Percentiles rank a stretch among this genome's conserved stretches.
Conservation (phyloP, 2,797 vertebrate species). For the Columba guinea region DNA sequence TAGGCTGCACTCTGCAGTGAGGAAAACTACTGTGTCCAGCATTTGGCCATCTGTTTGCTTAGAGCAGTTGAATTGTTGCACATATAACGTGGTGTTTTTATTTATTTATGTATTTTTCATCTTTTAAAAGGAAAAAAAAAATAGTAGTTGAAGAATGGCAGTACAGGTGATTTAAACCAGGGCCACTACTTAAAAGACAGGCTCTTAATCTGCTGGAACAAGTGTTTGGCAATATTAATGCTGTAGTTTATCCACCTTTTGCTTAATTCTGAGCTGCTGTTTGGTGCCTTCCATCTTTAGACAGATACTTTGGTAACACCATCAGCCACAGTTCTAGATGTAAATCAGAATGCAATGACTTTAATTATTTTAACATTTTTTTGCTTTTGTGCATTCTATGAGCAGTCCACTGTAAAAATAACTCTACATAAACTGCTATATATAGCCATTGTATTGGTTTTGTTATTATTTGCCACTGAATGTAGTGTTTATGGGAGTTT, state of each 20-base stretch:
- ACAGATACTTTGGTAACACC: not conserved
- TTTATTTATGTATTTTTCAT: no score
- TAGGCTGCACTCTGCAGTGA: accelerated
- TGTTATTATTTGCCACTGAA: not conserved
- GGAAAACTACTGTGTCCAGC: not conserved
- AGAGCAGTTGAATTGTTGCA: not conserved
- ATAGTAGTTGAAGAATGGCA: not conserved
- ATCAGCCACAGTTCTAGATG: not conserved
- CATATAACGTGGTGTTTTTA: not conserved
- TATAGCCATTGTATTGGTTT: not conserved
- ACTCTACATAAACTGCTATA: not conserved
- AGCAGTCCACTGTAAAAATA: not conserved
- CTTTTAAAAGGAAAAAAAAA: not conserved
- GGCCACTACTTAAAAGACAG: not conserved
- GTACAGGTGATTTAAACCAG: not conserved
- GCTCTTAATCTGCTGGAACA: not conserved
- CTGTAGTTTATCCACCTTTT: not conserved
- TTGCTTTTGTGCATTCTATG: not conserved
- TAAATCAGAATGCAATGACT: not conserved
- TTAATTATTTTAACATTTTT: not conserved
- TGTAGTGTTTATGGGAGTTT: not conserved
- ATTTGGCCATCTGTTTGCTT: not conserved
- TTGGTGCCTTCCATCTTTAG: not conserved
- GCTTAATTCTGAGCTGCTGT: not conserved
- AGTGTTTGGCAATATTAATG: not conserved